A percentile compares a stretch with the other conserved stretches of the same genome.
Evolutionary conservation across 2,888 invertebrate species (phyloP).

Genomic region (Caenorhabditis auriculariae): DNA sequence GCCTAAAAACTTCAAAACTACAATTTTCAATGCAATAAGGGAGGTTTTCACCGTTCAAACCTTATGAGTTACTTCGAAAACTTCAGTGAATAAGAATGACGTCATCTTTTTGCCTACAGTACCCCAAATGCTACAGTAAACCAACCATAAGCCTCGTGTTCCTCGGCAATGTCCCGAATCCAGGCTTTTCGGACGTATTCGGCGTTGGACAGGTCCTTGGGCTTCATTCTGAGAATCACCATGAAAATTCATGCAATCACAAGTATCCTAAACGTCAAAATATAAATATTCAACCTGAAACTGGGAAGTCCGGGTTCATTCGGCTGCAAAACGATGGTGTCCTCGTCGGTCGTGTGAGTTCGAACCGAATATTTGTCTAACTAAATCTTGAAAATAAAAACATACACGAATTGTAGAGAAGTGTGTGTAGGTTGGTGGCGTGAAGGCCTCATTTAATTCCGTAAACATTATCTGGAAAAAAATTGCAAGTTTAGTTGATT

Average conservation of each 20-base stretch:
- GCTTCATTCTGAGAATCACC: constrained; percentile 39
- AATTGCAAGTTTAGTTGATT: constrained; percentile 26
- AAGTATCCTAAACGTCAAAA: neutral
- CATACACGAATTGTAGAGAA: constrained; percentile 62
- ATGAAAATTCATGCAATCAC: neutral
- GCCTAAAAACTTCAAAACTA: too few relatives aligned
- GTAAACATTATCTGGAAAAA: constrained; percentile 45
- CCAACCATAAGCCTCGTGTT: constrained; percentile 63
- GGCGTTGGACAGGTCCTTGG: constrained; percentile 43
- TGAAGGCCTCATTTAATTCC: constrained; percentile 40
- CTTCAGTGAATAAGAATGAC: too few relatives aligned
- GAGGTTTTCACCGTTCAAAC: too few relatives aligned
- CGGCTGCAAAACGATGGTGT: constrained; percentile 55
- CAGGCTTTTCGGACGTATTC: constrained; percentile 64
- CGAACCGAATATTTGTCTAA: constrained; percentile 64
- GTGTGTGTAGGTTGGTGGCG: constrained; percentile 59
- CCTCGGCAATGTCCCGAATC: constrained; percentile 65
- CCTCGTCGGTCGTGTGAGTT: constrained; percentile 62
- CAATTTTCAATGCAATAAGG: too few relatives aligned
- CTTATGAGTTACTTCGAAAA: too few relatives aligned
- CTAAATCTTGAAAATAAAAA: constrained; percentile 38
- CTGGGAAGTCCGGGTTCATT: constrained; percentile 54
- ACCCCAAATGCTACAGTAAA: too few relatives aligned
- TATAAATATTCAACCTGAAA: constrained; percentile 26
- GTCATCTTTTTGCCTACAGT: neutral